A percentile compares a stretch with the other conserved stretches of the same genome.
Evolutionary conservation across 2,113 vertebrate genomes (phyloP).

Genomic region (Herpailurus yagouaroundi): DNA sequence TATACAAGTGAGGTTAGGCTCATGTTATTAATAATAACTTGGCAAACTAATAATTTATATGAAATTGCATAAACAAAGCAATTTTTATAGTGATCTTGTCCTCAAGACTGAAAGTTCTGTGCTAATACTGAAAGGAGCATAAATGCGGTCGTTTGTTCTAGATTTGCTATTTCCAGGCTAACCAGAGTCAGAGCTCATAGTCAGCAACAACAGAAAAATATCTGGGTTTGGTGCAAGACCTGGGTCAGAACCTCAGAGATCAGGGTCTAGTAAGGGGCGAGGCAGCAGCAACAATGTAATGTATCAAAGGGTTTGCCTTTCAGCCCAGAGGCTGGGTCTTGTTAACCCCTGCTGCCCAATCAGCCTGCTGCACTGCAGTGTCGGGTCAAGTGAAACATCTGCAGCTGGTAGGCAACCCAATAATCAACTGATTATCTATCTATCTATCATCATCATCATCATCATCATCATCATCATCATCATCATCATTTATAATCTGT

Average conservation of each 20-base stretch:
- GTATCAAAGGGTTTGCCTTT: not conserved
- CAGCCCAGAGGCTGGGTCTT: not conserved
- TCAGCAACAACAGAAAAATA: constrained; percentile 41
- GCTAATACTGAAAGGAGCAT: constrained; percentile 44
- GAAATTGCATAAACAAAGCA: not conserved
- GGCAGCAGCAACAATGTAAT: not conserved
- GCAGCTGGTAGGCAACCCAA: not conserved
- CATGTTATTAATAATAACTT: not conserved
- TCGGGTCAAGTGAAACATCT: not conserved
- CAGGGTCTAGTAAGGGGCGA: not conserved
- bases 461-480: not conserved
- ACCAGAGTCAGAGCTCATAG: constrained; percentile 8
- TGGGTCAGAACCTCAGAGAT: not conserved
- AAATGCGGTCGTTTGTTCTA: not conserved
- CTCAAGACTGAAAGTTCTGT: constrained; percentile 33
- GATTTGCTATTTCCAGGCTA: constrained; percentile 49
- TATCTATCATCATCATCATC: not conserved
- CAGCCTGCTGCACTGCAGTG: not conserved
- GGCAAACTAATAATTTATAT: constrained; percentile 2
- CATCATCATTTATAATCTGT: not conserved
- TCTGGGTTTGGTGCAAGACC: not conserved
- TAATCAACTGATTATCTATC: not conserved
- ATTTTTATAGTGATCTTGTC: constrained; percentile 36
- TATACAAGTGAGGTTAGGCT: not conserved
- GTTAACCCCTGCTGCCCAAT: not conserved